Conservation (phyloP, 2,797 vertebrate species). For the Picus viridis region DNA sequence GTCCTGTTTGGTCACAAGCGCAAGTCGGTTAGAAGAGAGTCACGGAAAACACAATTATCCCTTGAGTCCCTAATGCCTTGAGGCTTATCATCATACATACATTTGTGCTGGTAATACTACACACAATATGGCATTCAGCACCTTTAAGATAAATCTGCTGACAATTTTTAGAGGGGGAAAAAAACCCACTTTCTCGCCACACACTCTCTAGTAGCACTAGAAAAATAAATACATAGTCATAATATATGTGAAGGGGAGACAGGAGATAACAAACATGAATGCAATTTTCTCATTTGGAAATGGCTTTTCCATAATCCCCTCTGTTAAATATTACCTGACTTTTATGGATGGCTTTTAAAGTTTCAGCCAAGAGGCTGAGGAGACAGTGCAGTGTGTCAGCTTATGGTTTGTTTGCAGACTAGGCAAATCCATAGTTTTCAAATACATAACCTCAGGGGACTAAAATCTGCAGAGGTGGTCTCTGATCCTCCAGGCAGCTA, state of each 20-base stretch:
- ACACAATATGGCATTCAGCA: not conserved
- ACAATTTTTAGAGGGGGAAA: not conserved
- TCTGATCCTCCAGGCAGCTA: conserved; percentile 33
- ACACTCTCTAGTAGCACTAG: conserved; percentile 8
- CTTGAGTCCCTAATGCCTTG: not conserved
- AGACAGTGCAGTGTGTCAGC: not conserved
- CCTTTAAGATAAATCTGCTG: conserved; percentile 30
- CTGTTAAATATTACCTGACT: conserved; percentile 18
- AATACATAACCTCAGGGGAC: conserved; percentile 38
- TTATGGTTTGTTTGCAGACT: conserved; percentile 35
- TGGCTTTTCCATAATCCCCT: conserved; percentile 40
- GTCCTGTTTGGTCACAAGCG: conserved; percentile 64
- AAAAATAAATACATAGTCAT: conserved; percentile 32
- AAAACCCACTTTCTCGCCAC: not conserved
- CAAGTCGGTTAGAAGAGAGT: conserved; percentile 25
- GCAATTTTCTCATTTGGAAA: conserved; percentile 43
- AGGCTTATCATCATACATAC: not conserved
- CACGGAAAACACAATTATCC: not conserved
- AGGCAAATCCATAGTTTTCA: conserved; percentile 39
- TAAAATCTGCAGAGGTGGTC: conserved; percentile 52
- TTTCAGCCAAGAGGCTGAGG: conserved; percentile 26
- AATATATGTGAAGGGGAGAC: not conserved
- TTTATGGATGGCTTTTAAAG: not conserved
- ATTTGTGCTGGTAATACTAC: not conserved
- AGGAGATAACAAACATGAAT: conserved; percentile 22